Base-by-base conservation (phyloP, 2,797 vertebrate species). In the Ptychadena robeensis region DNA sequence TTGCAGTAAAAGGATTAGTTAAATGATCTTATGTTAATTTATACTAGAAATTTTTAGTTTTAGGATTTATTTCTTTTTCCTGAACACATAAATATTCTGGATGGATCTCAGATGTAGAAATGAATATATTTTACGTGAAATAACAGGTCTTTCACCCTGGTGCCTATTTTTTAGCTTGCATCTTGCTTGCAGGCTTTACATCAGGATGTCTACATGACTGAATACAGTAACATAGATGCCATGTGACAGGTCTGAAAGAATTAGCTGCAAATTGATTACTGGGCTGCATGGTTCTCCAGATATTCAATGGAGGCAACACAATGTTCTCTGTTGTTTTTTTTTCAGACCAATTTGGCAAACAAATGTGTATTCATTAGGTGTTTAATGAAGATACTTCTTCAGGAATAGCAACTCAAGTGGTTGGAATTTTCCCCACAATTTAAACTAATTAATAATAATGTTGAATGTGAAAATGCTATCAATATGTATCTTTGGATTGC, bases 21-120 rank as follows among this genome's bases (percentile, higher is more conserved):
- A 77, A 82, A 77, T 32, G 35, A 57, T 72, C 63, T 73, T 79
- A 72, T 83, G 38, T 73, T 79, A 79, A 73, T 83, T 83, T 76
- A 73, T 65, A 61, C 61, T 61, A 61, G 37, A 40, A 72, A 34
- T 69, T 75, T 48, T 31, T 34, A 44, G 32, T 59, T 70, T 48
- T 64, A 79, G 1, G 9, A 64, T 40, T 76, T 76, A 25, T 65
- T 53, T 34, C n/a, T n/a, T n/a, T n/a, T 2, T 14, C 34, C 6
- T 57, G 59, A 34, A 76, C 87, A 87, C 35, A 67, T 66, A 9
- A 72, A 63, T 87, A 87, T 91, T 90, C 83, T 86, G 80, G 86
- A 88, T 89, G 90, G 91, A 86, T 88, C 88, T 86, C 69, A 82
- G 69, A 40, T 65, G 82, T 73, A 80, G 86, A 90, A 90, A 87